Percentiles rank a stretch among this genome's conserved stretches.
Conservation (phyloP, 2,888 invertebrate genomes). For the Baccha elongata region DNA sequence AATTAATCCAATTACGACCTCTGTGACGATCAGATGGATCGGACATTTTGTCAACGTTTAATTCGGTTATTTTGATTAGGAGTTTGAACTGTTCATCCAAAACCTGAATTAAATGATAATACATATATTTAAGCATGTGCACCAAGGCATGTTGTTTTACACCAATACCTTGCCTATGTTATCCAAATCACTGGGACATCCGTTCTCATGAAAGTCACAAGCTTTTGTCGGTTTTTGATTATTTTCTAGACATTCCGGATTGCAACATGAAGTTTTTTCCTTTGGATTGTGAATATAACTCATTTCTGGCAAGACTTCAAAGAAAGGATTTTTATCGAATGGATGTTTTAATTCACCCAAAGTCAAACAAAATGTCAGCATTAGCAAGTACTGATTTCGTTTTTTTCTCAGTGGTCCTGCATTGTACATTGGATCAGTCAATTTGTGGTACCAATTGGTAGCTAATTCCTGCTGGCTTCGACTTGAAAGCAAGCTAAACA, state of each 20-base stretch:
- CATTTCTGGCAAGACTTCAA: conserved; percentile 15
- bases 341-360: conserved; percentile 60
- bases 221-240: neutral
- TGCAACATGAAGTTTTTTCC: neutral
- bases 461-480: conserved; percentile 44
- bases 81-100: conserved; percentile 83
- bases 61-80: conserved; percentile 82
- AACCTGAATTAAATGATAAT: conserved; percentile 75
- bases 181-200: conserved; percentile 32
- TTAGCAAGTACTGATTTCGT: conserved; percentile 73
- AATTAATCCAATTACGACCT: conserved; percentile 83
- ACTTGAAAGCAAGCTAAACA: conserved; percentile 46
- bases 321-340: conserved; percentile 57
- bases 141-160: too few relatives aligned
- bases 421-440: conserved; percentile 67
- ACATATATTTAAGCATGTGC: neutral
- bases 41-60: conserved; percentile 82
- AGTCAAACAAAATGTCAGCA: conserved; percentile 70
- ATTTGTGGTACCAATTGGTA: conserved; percentile 65
- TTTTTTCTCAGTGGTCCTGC: conserved; percentile 61
- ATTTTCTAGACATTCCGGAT: neutral
- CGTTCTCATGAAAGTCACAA: conserved; percentile 40
- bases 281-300: conserved; percentile 18
- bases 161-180: conserved; percentile 47
- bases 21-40: conserved; percentile 82